These are phyloP conservation scores for Liasis olivaceus DNA, from an alignment of 2,797 vertebrate genomes.

Conservation along the genomic window DNA sequence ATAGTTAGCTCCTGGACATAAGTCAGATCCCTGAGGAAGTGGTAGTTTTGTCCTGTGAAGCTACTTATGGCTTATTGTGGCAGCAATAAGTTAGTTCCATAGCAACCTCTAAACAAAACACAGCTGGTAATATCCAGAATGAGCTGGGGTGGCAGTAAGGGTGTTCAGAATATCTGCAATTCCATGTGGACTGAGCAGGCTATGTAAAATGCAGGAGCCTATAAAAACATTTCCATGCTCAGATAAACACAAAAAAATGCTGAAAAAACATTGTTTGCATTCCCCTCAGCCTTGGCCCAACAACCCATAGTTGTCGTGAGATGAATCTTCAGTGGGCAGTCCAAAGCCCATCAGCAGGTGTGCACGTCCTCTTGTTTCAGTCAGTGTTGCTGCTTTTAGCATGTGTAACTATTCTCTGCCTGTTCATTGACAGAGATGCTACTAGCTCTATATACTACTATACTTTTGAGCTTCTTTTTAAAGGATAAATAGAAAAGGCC, in stretches of 20 bases:
- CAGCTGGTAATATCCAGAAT: background rate
- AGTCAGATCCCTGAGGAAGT: background rate
- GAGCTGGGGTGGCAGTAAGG: background rate
- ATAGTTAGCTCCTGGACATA: background rate
- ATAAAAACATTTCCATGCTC: background rate
- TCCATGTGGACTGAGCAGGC: background rate
- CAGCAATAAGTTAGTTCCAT: background rate
- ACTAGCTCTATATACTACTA: background rate
- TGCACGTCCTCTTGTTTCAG: background rate
- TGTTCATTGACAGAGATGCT: background rate
- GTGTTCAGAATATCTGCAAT: constrained; percentile 25
- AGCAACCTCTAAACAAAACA: constrained; percentile 24
- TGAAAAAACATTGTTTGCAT: background rate
- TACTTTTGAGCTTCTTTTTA: background rate
- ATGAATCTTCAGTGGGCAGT: background rate
- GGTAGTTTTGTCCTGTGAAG: background rate
- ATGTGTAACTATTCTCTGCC: background rate
- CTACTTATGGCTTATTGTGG: background rate
- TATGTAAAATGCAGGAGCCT: background rate
- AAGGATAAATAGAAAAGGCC: background rate
- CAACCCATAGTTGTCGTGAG: background rate
- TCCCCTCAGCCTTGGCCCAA: constrained; percentile 9
- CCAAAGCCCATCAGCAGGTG: constrained; percentile 1
- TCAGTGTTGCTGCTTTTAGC: background rate
- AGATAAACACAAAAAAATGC: background rate